Evolutionary conservation across 2,113 vertebrate genomes (phyloP), one percentile per base, ranked within the genome.

Genomic region (Holacanthus passer): DNA sequence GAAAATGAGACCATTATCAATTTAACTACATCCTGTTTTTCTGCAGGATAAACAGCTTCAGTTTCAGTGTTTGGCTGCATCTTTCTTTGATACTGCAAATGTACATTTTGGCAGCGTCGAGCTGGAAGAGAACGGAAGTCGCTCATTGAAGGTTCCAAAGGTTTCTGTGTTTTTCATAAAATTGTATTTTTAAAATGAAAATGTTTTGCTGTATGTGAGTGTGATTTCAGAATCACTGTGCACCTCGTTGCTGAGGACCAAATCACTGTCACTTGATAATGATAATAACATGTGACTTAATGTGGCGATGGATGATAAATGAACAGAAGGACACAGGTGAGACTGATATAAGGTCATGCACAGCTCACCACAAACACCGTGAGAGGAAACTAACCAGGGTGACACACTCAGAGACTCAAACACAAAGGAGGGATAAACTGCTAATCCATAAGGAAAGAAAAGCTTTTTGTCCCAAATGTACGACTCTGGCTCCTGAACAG

Each of bases 391-490:
- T 45, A 37, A 68, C 72, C 73, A 58, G 39, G 47, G 32, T 55
- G 67, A 79, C 31, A 16, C 64, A 64, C 37, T 17, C 4, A 37
- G 19, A 60, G 48, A 41, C 66, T 69, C 31, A 35, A 50, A 59
- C 71, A 85, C 70, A 81, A 75, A 84, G 43, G 37, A 72, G 20
- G 29, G 20, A 75, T 66, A 60, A 86, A 73, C 68, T 60, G 35
- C 17, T 29, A 58, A 87, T 81, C 86, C 81, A 84, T 48, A 27
- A 22, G 55, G 27, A 59, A 16, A 53, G 60, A 70, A 53, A 77
- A 73, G 56, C 31, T 19, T 72, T 73, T 70, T 78, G 5, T 37
- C 68, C 19, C 22, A 72, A 35, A 75, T n/a, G 0, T 45, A 66
- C 66, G 52, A 35, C 67, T 63, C 60, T 41, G 73, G 55, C 65